These are phyloP conservation scores for Brenthis ino DNA, from an alignment of 2,888 invertebrate genomes.

Conservation along the genomic window DNA sequence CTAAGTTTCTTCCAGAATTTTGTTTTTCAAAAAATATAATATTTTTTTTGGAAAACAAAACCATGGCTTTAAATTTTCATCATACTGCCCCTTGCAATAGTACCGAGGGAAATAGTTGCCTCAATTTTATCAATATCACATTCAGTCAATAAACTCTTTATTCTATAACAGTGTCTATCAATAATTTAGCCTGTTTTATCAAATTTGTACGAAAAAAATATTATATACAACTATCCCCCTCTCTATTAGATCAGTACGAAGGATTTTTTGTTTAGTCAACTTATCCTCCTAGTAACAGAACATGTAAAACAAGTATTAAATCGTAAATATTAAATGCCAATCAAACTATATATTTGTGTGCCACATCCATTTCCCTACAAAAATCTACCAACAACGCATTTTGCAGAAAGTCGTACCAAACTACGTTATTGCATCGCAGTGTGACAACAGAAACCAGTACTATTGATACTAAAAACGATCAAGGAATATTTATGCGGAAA, in stretches of 20 bases:
- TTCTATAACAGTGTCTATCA: slow-evolving; percentile 32
- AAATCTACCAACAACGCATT: slow-evolving; percentile 70
- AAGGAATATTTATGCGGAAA: slow-evolving; percentile 42
- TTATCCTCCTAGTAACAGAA: slow-evolving; percentile 66
- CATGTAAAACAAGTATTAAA: slow-evolving; percentile 59
- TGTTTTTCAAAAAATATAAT: slow-evolving; percentile 17
- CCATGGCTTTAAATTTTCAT: slow-evolving; percentile 14
- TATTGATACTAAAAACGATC: slow-evolving; percentile 71
- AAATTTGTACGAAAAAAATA: slow-evolving; percentile 23
- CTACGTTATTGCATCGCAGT: slow-evolving; percentile 44
- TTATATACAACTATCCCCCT: slow-evolving; percentile 6
- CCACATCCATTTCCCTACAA: slow-evolving; percentile 65
- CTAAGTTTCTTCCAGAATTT: slow-evolving; percentile 6
- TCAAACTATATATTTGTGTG: slow-evolving; percentile 58
- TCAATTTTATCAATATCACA: slow-evolving; percentile 32
- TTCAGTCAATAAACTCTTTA: slow-evolving; percentile 42
- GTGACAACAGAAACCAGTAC: slow-evolving; percentile 70
- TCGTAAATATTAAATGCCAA: slow-evolving; percentile 63
- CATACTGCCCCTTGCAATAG: slow-evolving; percentile 14
- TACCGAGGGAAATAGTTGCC: slow-evolving; percentile 18
- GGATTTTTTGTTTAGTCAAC: slow-evolving; percentile 47
- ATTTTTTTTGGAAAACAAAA: slow-evolving; percentile 15
- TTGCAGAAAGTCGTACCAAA: slow-evolving; percentile 45
- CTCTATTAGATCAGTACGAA: slow-evolving; percentile 16
- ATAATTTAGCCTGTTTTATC: slow-evolving; percentile 18